phyloP scores from a whole-genome alignment of 2,113 vertebrate genomes.

The Passer domesticus region DNA sequence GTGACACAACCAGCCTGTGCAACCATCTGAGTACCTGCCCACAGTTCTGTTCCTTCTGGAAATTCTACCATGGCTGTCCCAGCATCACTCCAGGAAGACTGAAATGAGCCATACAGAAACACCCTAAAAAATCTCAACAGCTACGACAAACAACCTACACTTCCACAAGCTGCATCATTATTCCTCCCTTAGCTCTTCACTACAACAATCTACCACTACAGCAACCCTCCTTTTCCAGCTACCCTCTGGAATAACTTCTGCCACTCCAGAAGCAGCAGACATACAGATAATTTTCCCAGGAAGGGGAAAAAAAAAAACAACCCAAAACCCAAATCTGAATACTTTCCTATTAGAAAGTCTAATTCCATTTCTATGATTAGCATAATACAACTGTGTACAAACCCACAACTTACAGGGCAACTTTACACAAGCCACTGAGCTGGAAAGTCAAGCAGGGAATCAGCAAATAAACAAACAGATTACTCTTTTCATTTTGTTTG shows the following conservation, averaged over 20 bases:
- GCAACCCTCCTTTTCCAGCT: neutral
- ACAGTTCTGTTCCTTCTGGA: neutral
- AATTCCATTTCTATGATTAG: neutral
- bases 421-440: conserved; percentile 3
- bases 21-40: neutral
- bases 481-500: neutral
- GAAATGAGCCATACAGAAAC: neutral
- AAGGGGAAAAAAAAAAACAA: neutral
- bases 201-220: neutral
- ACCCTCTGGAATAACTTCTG: neutral
- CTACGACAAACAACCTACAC: neutral
- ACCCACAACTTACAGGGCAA: neutral
- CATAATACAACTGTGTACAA: neutral
- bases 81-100: neutral
- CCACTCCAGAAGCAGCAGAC: neutral
- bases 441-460: conserved; percentile 19
- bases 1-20: neutral
- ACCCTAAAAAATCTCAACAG: neutral
- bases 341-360: neutral
- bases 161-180: neutral
- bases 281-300: neutral
- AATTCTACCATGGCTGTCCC: neutral
- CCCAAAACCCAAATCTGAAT: neutral
- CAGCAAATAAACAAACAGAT: conserved; percentile 37
- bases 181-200: neutral